Evolutionary conservation across 2,113 vertebrate species (phyloP), one percentile per base, ranked within the genome.

Genomic region (Mola mola): DNA sequence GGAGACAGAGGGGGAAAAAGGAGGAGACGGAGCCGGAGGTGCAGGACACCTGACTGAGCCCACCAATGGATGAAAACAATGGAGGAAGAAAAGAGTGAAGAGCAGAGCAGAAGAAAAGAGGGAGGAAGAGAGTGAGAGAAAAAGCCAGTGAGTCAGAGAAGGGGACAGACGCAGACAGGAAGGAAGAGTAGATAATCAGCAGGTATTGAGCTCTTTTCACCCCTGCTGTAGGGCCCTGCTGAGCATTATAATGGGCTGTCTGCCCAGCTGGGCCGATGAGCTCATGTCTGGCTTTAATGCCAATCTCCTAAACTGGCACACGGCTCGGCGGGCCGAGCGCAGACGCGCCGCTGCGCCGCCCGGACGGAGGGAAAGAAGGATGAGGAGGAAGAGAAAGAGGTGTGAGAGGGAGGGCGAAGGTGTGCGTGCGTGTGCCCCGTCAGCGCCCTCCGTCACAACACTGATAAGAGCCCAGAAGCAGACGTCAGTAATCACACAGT

Each of bases 221-320:
- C 94, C 91, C 93, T 93, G 93, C 89, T 76, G 71, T 88, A 83
- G 94, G 91, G 94, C 93, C 94, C 94, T 94, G 94, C 93, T 95
- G 94, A 94, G 94, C 94, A 94, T 94, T 89, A 92, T 94, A 95
- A 94, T 94, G 91, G 92, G 93, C 94, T 92, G 93, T 93, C 94
- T 93, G 94, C 94, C 94, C 93, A 92, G 93, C 95, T 93, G 92
- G 93, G 92, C 94, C 90, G 91, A 94, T 97, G 94, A 96, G 93
- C 94, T 96, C 96, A 96, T 94, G 95, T 96, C 95, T 97, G 93
- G 94, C 92, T 96, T 94, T 93, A 94, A 94, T 94, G 94, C 94
- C 94, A 97, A 94, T 94, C 92, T 93, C 91, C 90, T 86, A 89
- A 91, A 93, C 93, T 95, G 94, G 94, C 93, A 87, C 72, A 94